A percentile compares a stretch with the other conserved stretches of the same genome.
phyloP scores from a whole-genome alignment of 2,888 invertebrate species.

The Lasioglossum leucozonium region DNA sequence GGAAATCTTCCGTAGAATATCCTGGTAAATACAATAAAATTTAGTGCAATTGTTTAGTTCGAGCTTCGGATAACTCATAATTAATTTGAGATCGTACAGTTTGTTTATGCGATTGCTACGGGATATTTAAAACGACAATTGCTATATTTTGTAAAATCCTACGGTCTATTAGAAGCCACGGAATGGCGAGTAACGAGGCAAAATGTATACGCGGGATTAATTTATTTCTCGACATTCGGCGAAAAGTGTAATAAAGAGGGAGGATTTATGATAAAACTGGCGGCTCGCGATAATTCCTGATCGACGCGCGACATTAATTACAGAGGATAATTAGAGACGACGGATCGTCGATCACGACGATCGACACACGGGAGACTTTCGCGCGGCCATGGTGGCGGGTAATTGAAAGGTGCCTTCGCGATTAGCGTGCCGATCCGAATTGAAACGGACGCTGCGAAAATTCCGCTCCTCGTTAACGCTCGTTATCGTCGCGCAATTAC shows the following conservation, averaged over 20 bases:
- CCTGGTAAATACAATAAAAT: background rate
- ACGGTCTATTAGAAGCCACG: background rate
- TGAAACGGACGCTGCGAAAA: conserved; percentile 39
- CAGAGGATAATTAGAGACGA: conserved; percentile 46
- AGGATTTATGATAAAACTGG: background rate
- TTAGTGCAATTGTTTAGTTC: too few relatives aligned
- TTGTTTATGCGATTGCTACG: too few relatives aligned
- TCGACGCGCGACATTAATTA: conserved; percentile 43
- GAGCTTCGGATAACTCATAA: background rate
- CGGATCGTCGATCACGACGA: conserved; percentile 41
- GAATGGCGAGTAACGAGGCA: background rate
- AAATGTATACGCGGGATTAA: background rate
- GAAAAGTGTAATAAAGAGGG: background rate
- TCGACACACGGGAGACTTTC: conserved; percentile 33
- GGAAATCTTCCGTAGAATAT: background rate
- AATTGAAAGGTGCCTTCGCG: conserved; percentile 53
- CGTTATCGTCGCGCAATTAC: conserved; percentile 42
- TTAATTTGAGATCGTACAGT: background rate
- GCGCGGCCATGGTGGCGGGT: conserved; percentile 31
- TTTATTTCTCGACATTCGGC: background rate
- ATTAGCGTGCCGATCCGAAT: conserved; percentile 38
- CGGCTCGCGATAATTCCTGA: conserved; percentile 29
- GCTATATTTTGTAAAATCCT: too few relatives aligned
- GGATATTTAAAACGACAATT: too few relatives aligned
- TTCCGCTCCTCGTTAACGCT: conserved; percentile 38